phyloP scores from a whole-genome alignment of 2,113 vertebrate species.

The Nerophis lumbriciformis region DNA sequence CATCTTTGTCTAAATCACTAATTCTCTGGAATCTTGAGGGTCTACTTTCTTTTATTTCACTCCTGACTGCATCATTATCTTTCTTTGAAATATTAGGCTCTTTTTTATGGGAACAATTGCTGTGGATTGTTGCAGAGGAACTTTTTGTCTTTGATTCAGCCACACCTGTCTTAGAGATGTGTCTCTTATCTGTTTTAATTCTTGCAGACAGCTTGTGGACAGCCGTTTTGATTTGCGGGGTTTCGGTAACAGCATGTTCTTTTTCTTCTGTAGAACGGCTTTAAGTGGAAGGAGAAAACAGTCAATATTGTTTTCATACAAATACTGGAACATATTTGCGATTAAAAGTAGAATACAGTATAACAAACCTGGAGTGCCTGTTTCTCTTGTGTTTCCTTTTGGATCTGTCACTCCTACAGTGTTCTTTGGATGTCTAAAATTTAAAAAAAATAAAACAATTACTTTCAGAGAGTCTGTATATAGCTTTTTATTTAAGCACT shows the following conservation, averaged over 20 bases:
- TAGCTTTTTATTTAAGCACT: too few relatives aligned
- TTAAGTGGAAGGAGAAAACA: constrained; percentile 12
- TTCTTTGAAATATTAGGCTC: constrained; percentile 11
- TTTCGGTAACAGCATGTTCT: constrained; percentile 3
- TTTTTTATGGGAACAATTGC: constrained; percentile 12
- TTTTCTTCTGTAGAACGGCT: constrained; percentile 21
- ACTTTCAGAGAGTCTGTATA: too few relatives aligned
- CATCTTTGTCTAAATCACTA: background rate
- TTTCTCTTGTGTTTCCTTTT: constrained; percentile 3
- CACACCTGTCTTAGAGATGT: constrained; percentile 8
- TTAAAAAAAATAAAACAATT: background rate
- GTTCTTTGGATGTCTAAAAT: constrained; percentile 25
- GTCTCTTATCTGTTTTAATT: constrained; percentile 21
- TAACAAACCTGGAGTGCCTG: constrained; percentile 18
- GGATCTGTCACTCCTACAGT: background rate
- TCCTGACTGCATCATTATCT: background rate
- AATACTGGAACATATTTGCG: background rate
- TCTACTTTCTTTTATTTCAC: constrained; percentile 5
- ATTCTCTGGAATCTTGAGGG: background rate
- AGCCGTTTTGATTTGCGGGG: constrained; percentile 41
- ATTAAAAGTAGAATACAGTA: background rate
- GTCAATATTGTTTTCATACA: background rate
- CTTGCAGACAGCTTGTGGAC: constrained; percentile 27
- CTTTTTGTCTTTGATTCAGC: constrained; percentile 9
- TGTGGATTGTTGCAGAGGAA: background rate